Base-by-base conservation (phyloP, 2,113 vertebrate species). In the Calidris pygmaea region DNA sequence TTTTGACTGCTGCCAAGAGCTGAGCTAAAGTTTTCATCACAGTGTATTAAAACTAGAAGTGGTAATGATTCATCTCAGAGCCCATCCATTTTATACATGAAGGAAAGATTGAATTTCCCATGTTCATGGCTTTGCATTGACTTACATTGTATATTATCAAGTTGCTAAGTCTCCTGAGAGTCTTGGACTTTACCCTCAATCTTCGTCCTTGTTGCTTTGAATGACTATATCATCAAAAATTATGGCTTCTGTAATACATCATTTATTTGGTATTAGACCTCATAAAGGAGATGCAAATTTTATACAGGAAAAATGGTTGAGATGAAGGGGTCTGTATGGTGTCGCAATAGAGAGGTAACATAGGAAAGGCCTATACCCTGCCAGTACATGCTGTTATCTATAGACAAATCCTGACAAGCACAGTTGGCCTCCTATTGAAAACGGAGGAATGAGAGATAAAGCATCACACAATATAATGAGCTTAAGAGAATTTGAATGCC, bases 381-480 rank as follows among this genome's bases (percentile, higher is more conserved):
- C 68, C 63, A 77, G 63, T 50, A 60, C 90, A 60, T 67, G 89
- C 81, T 83, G 35, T 77, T 92, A 59, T 75, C 67, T 89, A 7
- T 35, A 60, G 85, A 59, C 72, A 74, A 55, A 93, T 90, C 90
- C 90, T 93, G 79, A 94, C 88, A 95, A 94, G 90, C 75, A 74
- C 63, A 43, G 29, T 77, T 95, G 90, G 90, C 73, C 72, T 90
- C 75, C 77, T 76, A 27, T 3, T 87, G 75, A 43, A 85, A 94
- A 34, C 48, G 63, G 87, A 83, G 56, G 62, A 83, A 67, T 67
- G 68, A 88, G 83, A 92, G 68, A 86, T 45, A 93, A 90, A 93
- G 65, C 59, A 71, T 86, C 82, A 35, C 70, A 74, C 32, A 47
- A 10, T 86, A 39, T 47, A 65, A 74, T 2, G 6, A 74, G 50